These are phyloP conservation scores for Heliconius eleuchia DNA, from an alignment of 1,140 invertebrate species.

Conservation along the genomic window DNA sequence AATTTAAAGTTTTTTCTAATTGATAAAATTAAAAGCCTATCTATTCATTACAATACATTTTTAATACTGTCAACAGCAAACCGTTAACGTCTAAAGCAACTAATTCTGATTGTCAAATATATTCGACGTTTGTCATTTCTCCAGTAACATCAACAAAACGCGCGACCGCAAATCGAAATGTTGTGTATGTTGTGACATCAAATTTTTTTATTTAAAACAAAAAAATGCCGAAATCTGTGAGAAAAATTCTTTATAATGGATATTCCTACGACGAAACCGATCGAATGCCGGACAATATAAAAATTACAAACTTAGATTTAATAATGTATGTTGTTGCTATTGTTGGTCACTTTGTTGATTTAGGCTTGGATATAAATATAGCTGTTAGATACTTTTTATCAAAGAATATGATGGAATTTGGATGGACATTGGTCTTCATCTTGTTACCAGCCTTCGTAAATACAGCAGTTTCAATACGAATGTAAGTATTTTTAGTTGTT, in stretches of 20 bases:
- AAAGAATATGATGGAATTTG: constrained; percentile 81
- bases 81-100: not conserved
- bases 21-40: not conserved
- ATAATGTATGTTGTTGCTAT: constrained; percentile 81
- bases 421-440: constrained; percentile 84
- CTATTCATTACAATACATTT: not conserved
- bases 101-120: not conserved
- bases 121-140: not conserved
- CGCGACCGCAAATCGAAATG: constrained; percentile 14
- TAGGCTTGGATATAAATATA: constrained; percentile 85
- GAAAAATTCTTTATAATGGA: constrained; percentile 60
- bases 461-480: constrained; percentile 84
- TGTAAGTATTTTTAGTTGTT: constrained; percentile 76
- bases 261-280: constrained; percentile 70
- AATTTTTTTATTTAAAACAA: not conserved
- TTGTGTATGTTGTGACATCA: constrained; percentile 11
- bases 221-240: constrained; percentile 63
- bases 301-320: constrained; percentile 66
- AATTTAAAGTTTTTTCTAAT: too few species aligned
- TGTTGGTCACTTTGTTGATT: constrained; percentile 84
- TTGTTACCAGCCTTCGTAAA: constrained; percentile 85
- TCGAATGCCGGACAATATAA: constrained; percentile 69
- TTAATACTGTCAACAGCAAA: not conserved
- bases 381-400: constrained; percentile 82
- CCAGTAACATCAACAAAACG: constrained; percentile 1